Evolutionary conservation across 2,797 vertebrate genomes (phyloP).

Genomic region (Podarcis siculus): DNA sequence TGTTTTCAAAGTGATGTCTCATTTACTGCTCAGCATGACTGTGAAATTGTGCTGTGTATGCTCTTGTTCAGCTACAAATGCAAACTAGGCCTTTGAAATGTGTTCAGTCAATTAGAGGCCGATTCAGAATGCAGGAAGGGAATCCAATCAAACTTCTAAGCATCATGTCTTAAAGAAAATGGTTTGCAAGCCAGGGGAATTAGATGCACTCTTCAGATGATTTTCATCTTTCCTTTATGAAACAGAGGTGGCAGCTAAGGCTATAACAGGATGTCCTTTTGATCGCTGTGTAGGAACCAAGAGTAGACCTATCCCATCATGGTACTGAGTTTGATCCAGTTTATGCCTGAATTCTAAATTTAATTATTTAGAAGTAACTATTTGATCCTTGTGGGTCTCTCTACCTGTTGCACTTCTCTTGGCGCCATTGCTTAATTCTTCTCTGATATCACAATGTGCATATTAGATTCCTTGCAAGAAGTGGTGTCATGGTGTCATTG

Average conservation of each 20-base stretch:
- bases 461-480: not conserved
- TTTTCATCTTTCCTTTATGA: not conserved
- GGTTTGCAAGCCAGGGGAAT: not conserved
- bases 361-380: not conserved
- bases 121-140: not conserved
- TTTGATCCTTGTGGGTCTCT: not conserved
- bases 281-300: not conserved
- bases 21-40: not conserved
- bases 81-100: not conserved
- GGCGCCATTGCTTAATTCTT: not conserved
- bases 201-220: not conserved
- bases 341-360: not conserved
- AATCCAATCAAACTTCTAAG: not conserved
- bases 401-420: not conserved
- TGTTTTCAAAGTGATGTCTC: not conserved
- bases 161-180: slow-evolving; percentile 29
- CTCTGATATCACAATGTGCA: not conserved
- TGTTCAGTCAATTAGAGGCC: slow-evolving; percentile 2
- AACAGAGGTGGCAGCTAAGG: not conserved
- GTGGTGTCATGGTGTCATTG: not conserved
- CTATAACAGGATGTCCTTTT: slow-evolving; percentile 18
- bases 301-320: slow-evolving; percentile 9
- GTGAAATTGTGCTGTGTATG: not conserved
- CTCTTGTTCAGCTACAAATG: slow-evolving; percentile 1
- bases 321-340: not conserved